Evolutionary conservation across 2,888 invertebrate species (phyloP).

Genomic region (Nomada flava): DNA sequence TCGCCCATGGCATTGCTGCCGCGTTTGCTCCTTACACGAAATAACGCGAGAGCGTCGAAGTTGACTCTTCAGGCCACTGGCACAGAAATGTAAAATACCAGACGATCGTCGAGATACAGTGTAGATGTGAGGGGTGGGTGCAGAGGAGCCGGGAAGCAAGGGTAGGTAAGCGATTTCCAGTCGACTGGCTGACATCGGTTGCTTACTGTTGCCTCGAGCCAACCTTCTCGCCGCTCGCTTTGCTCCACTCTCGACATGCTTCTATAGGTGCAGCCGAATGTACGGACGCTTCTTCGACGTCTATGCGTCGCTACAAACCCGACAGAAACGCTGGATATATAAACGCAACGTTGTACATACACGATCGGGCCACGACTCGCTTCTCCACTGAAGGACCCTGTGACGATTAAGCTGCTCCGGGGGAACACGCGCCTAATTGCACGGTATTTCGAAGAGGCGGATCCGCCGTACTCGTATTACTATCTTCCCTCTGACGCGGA

Average conservation of each 20-base stretch:
- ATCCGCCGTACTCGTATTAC: slow-evolving; percentile 17
- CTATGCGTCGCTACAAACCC: neutral
- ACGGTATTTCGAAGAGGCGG: slow-evolving; percentile 62
- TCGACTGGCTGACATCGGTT: slow-evolving; percentile 77
- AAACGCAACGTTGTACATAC: slow-evolving; percentile 37
- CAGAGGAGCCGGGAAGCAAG: slow-evolving; percentile 28
- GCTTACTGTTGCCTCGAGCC: slow-evolving; percentile 58
- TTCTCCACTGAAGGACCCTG: slow-evolving; percentile 59
- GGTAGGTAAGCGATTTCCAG: slow-evolving; percentile 77
- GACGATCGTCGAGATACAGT: slow-evolving; percentile 51
- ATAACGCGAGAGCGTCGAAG: slow-evolving; percentile 29
- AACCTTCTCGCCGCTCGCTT: slow-evolving; percentile 57
- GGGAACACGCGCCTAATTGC: slow-evolving; percentile 68
- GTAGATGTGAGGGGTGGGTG: neutral
- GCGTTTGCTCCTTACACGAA: neutral
- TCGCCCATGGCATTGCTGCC: neutral
- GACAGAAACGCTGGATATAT: slow-evolving; percentile 21
- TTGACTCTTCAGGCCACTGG: slow-evolving; percentile 30
- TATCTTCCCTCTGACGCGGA: slow-evolving; percentile 3
- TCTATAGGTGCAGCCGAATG: slow-evolving; percentile 8
- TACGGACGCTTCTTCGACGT: slow-evolving; percentile 3
- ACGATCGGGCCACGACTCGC: slow-evolving; percentile 39
- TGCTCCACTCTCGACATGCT: slow-evolving; percentile 37
- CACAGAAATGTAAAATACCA: slow-evolving; percentile 74
- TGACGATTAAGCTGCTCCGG: slow-evolving; percentile 63